These are phyloP conservation scores for Phragmatobia fuliginosa DNA, from an alignment of 2,888 invertebrate species.

Conservation along the genomic window DNA sequence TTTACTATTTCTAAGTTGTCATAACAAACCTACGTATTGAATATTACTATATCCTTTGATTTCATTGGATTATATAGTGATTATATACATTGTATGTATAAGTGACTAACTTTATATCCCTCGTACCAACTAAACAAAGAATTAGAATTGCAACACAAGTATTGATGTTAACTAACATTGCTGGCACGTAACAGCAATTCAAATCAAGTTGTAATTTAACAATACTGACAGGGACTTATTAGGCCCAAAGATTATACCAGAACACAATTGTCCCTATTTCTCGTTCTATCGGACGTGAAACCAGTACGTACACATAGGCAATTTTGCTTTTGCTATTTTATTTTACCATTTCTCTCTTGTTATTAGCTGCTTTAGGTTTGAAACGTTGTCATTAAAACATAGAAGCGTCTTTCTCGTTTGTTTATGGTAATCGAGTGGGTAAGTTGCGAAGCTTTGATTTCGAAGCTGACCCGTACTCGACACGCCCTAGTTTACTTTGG, in stretches of 20 bases:
- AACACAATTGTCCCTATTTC: neutral
- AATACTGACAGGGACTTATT: neutral
- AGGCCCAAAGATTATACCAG: constrained; percentile 1
- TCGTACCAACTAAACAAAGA: neutral
- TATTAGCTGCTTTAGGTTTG: constrained; percentile 59
- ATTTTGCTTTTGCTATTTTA: constrained; percentile 27
- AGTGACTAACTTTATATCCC: neutral
- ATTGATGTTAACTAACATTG: neutral
- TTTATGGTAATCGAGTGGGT: constrained; percentile 84
- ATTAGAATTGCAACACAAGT: neutral
- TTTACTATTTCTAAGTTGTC: too few species aligned
- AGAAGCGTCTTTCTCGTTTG: constrained; percentile 80
- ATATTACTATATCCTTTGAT: too few species aligned
- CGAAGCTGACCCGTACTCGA: constrained; percentile 62
- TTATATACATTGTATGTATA: neutral
- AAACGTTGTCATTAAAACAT: constrained; percentile 81
- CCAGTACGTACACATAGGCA: neutral
- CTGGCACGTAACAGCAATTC: neutral
- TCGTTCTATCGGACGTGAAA: neutral
- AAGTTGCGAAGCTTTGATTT: constrained; percentile 82
- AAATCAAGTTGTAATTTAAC: neutral
- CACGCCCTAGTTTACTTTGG: constrained; percentile 77
- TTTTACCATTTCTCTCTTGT: constrained; percentile 59
- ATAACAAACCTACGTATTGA: too few species aligned
- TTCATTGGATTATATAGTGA: neutral